Base-by-base conservation (phyloP, 2,797 vertebrate genomes). In the Heliangelus exortis region DNA sequence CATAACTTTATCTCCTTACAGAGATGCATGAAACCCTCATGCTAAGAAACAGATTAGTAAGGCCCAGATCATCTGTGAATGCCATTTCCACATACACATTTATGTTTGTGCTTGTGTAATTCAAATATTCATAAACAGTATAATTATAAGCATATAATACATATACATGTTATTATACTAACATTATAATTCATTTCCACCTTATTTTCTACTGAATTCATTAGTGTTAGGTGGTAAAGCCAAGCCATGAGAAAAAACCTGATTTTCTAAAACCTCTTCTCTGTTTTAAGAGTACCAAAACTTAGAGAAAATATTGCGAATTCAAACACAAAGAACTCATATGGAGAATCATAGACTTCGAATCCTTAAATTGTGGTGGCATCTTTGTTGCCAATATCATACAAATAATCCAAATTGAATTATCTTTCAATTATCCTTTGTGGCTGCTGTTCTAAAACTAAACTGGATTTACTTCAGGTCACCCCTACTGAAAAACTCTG, bases 1-100 rank as follows among this genome's bases (percentile, higher is more conserved):
- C 16, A 13, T 33, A 53, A 50, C 12, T 48, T 85, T 5, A 43
- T 29, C 33, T 34, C 26, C 26, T 62, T 76, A 4, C 31, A 61
- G 0, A 2, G 9, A 51, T 41, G 3, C 2, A 1, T 59, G 72
- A 87, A 85, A 47, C 34, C 2, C 2, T 31, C 1, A 0, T 29
- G 9, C 53, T 29, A 72, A 13, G 26, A 12, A 19, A 45, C 3
- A 41, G 20, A 50, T 54, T 47, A 15, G 12, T 71, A 58, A 84
- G 34, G 4, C 5, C 28, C 20, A 58, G 8, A 8, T 80, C 22
- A 50, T 50, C 41, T 81, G 9, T 48, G 22, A 75, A 28, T 36
- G 34, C 34, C 34, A 36, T 36, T 36, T 36, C 7, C 10, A 36
- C 10, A 36, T 36, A 36, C 34, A 36, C 34, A 36, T 36, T 36